Percentiles rank a stretch among this genome's conserved stretches.
These are phyloP conservation scores for Upupa epops DNA, from an alignment of 2,113 vertebrate species.

Conservation along the genomic window DNA sequence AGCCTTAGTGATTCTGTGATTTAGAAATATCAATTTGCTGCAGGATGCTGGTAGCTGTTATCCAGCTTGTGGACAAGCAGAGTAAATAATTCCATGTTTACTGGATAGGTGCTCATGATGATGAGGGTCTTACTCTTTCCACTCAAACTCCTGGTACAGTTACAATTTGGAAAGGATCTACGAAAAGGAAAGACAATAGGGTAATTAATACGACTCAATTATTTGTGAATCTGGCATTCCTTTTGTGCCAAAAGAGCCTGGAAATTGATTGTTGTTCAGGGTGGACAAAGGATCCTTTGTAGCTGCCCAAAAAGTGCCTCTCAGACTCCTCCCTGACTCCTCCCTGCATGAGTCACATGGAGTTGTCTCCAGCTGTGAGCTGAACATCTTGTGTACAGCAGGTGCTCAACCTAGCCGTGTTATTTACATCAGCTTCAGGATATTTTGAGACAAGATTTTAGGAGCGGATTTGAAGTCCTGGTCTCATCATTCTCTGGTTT, in stretches of 20 bases:
- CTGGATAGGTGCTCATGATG: neutral
- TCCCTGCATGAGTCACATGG: neutral
- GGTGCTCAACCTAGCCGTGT: neutral
- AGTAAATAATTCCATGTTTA: neutral
- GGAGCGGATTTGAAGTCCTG: neutral
- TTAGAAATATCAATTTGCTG: neutral
- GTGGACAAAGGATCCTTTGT: neutral
- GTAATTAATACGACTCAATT: neutral
- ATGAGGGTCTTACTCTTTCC: neutral
- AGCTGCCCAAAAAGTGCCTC: neutral
- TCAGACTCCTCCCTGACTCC: neutral
- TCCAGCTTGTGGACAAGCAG: neutral
- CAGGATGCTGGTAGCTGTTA: neutral
- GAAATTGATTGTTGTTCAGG: neutral
- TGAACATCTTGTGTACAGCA: neutral
- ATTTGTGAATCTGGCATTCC: neutral
- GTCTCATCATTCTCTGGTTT: neutral
- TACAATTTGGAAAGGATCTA: neutral
- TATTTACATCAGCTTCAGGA: neutral
- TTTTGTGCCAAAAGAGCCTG: neutral
- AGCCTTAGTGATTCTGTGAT: no score
- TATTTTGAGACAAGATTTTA: neutral
- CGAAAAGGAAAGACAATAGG: neutral
- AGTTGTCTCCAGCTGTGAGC: neutral
- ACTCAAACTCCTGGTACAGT: neutral